Percentiles rank a stretch among this genome's conserved stretches.
Conservation (phyloP, 1,140 invertebrate species). For the Bombus breviceps region DNA sequence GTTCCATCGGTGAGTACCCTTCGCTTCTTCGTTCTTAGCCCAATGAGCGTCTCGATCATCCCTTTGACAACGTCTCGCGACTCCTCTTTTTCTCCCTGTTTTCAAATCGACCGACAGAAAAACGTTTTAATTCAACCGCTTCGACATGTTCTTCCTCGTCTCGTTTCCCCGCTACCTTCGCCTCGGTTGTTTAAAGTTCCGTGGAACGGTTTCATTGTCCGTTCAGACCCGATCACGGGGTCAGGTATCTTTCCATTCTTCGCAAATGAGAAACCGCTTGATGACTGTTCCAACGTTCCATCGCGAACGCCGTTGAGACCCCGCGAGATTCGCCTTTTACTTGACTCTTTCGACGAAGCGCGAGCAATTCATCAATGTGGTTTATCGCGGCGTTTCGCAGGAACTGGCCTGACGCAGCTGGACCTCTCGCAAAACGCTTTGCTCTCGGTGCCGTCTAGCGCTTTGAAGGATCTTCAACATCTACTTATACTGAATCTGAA, state of each 20-base stretch:
- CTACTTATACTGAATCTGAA: constrained; percentile 94
- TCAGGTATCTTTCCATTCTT: neutral
- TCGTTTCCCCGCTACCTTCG: neutral
- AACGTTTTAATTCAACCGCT: neutral
- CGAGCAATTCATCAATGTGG: no score
- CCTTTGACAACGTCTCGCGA: neutral
- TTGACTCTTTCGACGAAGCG: neutral
- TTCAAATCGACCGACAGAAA: neutral
- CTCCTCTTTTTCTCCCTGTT: neutral
- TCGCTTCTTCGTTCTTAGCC: no score
- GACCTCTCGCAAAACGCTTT: constrained; percentile 92
- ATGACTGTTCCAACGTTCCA: no score
- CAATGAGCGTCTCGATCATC: neutral
- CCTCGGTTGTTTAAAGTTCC: neutral
- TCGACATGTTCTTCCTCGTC: neutral
- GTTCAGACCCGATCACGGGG: no score
- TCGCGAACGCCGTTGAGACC: neutral
- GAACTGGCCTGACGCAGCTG: constrained; percentile 91
- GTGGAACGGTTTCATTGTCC: neutral
- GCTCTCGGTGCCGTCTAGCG: constrained; percentile 89
- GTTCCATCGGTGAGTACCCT: constrained; percentile 88
- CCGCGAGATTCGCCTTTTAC: neutral
- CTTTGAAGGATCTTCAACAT: constrained; percentile 90
- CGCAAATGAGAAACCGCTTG: neutral
- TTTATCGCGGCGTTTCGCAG: constrained; percentile 80